A percentile compares a stretch with the other conserved stretches of the same genome.
phyloP scores from a whole-genome alignment of 2,797 vertebrate species.

The Malacoraja senta region DNA sequence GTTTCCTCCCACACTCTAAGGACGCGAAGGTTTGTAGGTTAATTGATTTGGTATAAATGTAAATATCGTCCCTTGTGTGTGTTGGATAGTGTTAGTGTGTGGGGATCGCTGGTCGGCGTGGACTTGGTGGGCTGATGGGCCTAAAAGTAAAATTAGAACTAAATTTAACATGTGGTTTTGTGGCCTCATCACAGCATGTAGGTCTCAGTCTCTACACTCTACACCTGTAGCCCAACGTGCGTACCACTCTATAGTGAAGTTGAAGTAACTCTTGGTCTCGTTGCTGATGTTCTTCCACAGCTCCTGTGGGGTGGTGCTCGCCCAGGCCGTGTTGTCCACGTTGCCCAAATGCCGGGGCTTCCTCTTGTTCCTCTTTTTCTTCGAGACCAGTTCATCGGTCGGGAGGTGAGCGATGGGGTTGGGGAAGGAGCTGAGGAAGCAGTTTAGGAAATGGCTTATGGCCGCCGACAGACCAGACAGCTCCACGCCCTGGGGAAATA shows the following conservation, averaged over 20 bases:
- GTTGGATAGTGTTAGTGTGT: no score
- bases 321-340: constrained; percentile 89
- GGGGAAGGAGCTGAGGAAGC: constrained; percentile 90
- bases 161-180: no score
- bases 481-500: constrained; percentile 76
- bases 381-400: constrained; percentile 84
- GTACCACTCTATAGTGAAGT: constrained; percentile 80
- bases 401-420: constrained; percentile 90
- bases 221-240: background rate
- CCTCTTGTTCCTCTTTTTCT: constrained; percentile 84
- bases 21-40: no score
- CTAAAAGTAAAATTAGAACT: no score
- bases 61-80: no score
- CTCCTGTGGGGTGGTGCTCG: constrained; percentile 84
- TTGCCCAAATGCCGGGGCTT: constrained; percentile 81
- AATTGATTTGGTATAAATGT: no score
- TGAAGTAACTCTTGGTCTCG: constrained; percentile 84
- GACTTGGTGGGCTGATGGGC: no score
- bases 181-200: background rate
- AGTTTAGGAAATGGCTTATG: constrained; percentile 97
- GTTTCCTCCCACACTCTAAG: no score
- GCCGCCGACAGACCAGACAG: constrained; percentile 88
- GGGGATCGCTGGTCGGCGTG: no score
- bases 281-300: constrained; percentile 88
- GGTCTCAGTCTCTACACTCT: no score